Percentiles rank a stretch among this genome's conserved stretches.
Conservation (phyloP, 2,888 invertebrate species). For the Cantharis flavilabris region DNA sequence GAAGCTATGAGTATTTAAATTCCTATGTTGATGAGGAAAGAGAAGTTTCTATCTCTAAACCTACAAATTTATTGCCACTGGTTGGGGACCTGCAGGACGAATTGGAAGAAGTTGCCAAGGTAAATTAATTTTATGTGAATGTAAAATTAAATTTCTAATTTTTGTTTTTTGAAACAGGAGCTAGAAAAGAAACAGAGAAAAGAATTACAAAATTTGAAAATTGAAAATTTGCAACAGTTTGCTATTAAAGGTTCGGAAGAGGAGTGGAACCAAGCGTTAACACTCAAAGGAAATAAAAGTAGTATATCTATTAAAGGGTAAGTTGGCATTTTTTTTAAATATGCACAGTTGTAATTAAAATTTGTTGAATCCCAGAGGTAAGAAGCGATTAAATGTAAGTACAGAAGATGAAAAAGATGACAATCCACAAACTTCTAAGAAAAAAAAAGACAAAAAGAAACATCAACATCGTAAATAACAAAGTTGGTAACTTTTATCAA, state of each 20-base stretch:
- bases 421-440: neutral
- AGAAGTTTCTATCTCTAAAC: conserved; percentile 51
- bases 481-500: neutral
- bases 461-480: neutral
- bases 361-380: conserved; percentile 38
- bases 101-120: conserved; percentile 76
- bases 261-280: conserved; percentile 75
- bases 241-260: conserved; percentile 85
- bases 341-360: neutral
- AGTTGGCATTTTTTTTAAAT: neutral
- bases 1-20: conserved; percentile 62
- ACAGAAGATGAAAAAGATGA: conserved; percentile 2
- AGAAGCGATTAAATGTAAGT: conserved; percentile 37
- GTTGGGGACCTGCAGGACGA: conserved; percentile 73
- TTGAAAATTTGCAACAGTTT: conserved; percentile 78
- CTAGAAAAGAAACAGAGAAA: conserved; percentile 77
- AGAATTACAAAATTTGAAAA: conserved; percentile 75
- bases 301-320: conserved; percentile 72
- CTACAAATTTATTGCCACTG: conserved; percentile 60
- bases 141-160: neutral
- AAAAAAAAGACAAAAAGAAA: neutral
- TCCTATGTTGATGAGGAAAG: conserved; percentile 65
- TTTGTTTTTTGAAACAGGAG: conserved; percentile 55
- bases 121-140: conserved; percentile 43
- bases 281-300: conserved; percentile 57